Percentiles rank a stretch among this genome's conserved stretches.
phyloP scores from a whole-genome alignment of 2,888 invertebrate species.

The Diarsia dahlii region DNA sequence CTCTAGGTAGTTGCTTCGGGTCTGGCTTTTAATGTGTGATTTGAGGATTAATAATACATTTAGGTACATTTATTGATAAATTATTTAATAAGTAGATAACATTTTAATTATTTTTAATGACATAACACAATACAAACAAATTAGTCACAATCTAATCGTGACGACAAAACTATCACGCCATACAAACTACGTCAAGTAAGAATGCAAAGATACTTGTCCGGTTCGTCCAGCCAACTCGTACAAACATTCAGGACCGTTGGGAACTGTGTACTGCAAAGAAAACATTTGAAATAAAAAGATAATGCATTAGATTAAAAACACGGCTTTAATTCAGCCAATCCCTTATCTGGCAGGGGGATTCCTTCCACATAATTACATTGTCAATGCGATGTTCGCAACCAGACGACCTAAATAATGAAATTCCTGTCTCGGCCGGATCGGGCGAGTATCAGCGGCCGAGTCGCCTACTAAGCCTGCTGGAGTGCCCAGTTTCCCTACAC shows the following conservation, averaged over 20 bases:
- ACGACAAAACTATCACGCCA: not conserved
- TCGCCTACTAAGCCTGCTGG: not conserved
- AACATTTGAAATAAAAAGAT: no score
- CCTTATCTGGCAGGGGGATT: not conserved
- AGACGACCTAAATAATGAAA: not conserved
- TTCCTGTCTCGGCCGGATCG: no score
- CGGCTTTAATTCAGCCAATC: not conserved
- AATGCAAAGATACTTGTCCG: conserved; percentile 21
- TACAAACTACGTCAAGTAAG: conserved; percentile 15
- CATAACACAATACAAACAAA: not conserved
- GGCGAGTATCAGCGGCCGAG: no score
- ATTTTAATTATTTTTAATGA: no score
- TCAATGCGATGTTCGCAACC: not conserved
- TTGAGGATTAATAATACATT: not conserved
- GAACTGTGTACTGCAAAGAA: conserved; percentile 24
- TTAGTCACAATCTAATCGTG: not conserved
- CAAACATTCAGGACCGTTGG: conserved; percentile 26
- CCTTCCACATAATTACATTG: not conserved
- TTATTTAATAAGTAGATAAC: not conserved
- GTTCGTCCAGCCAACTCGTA: conserved; percentile 4
- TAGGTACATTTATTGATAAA: not conserved
- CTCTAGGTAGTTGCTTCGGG: no score
- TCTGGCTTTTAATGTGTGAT: no score
- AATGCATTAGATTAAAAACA: no score
- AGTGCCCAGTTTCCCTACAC: not conserved